These are phyloP conservation scores for Pachyrhynchus sulphureomaculatus DNA, from an alignment of 1,140 invertebrate species.

Conservation along the genomic window DNA sequence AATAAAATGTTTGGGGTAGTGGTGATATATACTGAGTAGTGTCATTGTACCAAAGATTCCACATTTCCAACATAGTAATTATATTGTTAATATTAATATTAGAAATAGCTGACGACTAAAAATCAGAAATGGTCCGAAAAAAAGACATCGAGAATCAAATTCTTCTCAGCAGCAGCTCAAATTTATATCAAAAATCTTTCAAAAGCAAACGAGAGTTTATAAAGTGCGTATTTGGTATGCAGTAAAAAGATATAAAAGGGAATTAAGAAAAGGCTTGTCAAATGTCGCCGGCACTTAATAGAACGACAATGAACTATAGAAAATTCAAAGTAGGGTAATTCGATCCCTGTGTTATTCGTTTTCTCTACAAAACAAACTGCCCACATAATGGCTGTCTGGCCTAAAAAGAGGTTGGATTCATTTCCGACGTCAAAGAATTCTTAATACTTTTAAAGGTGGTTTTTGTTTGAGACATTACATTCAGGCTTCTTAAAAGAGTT, in stretches of 20 bases:
- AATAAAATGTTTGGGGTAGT: no score
- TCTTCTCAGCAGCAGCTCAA: no score
- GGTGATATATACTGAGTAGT: no score
- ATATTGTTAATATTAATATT: no score
- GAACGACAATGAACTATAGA: constrained; percentile 26
- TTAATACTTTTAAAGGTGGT: neutral
- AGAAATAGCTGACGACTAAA: no score
- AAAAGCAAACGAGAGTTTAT: neutral
- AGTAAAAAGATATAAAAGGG: neutral
- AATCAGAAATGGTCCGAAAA: no score
- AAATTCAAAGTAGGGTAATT: constrained; percentile 31
- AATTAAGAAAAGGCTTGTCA: constrained; percentile 32
- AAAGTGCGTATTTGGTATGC: neutral
- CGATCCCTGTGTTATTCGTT: constrained; percentile 25
- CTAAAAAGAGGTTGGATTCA: constrained; percentile 4
- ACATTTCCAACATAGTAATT: no score
- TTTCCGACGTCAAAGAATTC: constrained; percentile 2
- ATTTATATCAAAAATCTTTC: no score
- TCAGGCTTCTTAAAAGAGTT: no score
- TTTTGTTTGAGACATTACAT: no score
- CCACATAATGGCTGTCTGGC: constrained; percentile 29
- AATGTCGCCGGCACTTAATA: constrained; percentile 30
- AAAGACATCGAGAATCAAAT: no score
- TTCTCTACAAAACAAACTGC: constrained; percentile 33
- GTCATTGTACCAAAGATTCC: no score